phyloP scores from a whole-genome alignment of 2,113 vertebrate genomes.

The Pagrus major region DNA sequence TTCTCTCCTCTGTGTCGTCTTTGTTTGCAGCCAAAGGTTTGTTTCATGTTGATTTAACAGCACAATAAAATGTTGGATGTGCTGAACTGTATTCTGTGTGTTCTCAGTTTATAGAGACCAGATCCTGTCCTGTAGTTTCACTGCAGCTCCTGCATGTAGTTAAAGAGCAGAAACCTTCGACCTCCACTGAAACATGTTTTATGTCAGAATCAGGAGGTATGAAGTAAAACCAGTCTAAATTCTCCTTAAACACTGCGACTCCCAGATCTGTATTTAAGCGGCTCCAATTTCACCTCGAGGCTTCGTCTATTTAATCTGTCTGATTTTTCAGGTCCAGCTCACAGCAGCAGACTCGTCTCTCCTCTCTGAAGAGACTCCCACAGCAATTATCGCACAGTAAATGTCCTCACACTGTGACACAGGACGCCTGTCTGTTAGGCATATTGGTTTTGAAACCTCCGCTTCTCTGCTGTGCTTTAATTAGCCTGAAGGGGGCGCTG shows the following conservation, averaged over 20 bases:
- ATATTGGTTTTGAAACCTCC: not conserved
- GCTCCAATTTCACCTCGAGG: not conserved
- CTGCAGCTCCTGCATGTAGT: no score
- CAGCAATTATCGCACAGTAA: constrained; percentile 15
- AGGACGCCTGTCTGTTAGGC: not conserved
- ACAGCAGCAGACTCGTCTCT: not conserved
- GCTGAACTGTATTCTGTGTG: no score
- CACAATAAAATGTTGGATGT: no score
- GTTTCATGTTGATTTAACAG: no score
- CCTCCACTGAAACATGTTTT: no score
- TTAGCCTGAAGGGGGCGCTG: constrained; percentile 27
- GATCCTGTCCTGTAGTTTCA: no score
- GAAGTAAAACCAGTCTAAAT: no score
- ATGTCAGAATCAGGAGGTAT: no score
- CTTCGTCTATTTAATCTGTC: constrained; percentile 37
- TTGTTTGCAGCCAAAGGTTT: no score
- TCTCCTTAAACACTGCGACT: constrained; percentile 3
- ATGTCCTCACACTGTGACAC: not conserved
- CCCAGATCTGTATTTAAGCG: constrained; percentile 18
- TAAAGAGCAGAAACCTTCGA: no score
- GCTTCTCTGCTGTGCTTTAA: not conserved
- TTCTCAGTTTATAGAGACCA: no score
- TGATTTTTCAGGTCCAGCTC: constrained; percentile 49
- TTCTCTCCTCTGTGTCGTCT: no score
- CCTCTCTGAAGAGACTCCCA: constrained; percentile 13